Conservation (phyloP, 2,888 invertebrate genomes). For the Caenorhabditis virilis region DNA sequence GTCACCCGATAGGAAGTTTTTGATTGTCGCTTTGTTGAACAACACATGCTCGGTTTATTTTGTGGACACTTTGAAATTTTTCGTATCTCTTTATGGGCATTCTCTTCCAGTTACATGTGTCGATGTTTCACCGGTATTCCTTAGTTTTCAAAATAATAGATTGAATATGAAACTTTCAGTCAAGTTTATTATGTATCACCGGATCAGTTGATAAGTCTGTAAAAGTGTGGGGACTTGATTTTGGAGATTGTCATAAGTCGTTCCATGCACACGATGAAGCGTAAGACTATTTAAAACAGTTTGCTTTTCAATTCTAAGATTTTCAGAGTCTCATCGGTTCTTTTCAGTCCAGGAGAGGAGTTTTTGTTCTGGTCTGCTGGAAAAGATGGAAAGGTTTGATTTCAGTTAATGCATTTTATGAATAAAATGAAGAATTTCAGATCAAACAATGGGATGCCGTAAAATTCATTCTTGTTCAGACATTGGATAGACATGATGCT, state of each 20-base stretch:
- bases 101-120: conserved; percentile 89
- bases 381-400: conserved; percentile 80
- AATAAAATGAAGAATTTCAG: conserved; percentile 9
- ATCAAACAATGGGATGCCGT: conserved; percentile 97
- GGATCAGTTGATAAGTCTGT: conserved; percentile 94
- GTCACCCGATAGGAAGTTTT: conserved; percentile 72
- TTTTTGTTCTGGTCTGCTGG: conserved; percentile 89
- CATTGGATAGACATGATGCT: conserved; percentile 75
- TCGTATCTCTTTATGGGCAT: conserved; percentile 91
- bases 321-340: conserved; percentile 81
- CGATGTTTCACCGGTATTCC: conserved; percentile 79
- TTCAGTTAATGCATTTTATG: no score
- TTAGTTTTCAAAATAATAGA: no score
- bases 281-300: no score
- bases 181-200: conserved; percentile 80
- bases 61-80: conserved; percentile 91
- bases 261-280: conserved; percentile 92
- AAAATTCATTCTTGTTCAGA: conserved; percentile 85
- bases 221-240: conserved; percentile 97
- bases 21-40: conserved; percentile 88
- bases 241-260: conserved; percentile 94
- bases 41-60: conserved; percentile 94
- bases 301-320: neutral
- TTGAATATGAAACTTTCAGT: no score
- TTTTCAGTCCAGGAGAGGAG: conserved; percentile 84